Evolutionary conservation across 2,113 vertebrate species (phyloP).

Genomic region (Tachycineta bicolor): DNA sequence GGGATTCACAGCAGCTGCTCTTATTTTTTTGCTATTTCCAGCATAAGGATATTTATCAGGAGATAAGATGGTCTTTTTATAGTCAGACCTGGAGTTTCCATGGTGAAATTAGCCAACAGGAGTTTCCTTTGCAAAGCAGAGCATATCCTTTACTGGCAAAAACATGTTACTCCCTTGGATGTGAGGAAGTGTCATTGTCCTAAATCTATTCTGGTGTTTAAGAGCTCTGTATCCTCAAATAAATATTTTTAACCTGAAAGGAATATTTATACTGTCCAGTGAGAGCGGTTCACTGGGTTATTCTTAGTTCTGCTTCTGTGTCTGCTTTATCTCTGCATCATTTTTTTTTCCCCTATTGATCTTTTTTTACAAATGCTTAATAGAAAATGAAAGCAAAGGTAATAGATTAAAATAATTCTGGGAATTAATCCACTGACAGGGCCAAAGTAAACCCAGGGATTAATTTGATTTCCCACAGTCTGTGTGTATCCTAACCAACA

Average conservation of each 20-base stretch:
- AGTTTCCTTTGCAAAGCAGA: slow-evolving; percentile 12
- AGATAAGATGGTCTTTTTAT: slow-evolving; percentile 52
- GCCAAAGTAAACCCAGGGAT: not conserved
- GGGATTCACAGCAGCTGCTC: not conserved
- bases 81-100: slow-evolving; percentile 33
- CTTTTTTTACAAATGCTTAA: not conserved
- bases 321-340: not conserved
- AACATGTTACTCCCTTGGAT: not conserved
- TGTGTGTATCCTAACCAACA: not conserved
- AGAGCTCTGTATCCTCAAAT: slow-evolving; percentile 34
- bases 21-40: slow-evolving; percentile 14
- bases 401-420: not conserved
- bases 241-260: slow-evolving; percentile 55
- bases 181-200: slow-evolving; percentile 32
- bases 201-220: not conserved
- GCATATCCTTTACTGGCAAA: slow-evolving; percentile 55
- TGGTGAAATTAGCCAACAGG: slow-evolving; percentile 44
- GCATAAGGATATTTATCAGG: slow-evolving; percentile 28
- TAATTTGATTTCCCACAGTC: not conserved
- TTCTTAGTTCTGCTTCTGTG: slow-evolving; percentile 31
- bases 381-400: slow-evolving; percentile 25
- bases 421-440: not conserved
- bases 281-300: not conserved
- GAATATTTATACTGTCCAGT: slow-evolving; percentile 51
- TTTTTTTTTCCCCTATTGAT: not conserved